phyloP scores from a whole-genome alignment of 2,113 vertebrate genomes.

The Alethe castanea region DNA sequence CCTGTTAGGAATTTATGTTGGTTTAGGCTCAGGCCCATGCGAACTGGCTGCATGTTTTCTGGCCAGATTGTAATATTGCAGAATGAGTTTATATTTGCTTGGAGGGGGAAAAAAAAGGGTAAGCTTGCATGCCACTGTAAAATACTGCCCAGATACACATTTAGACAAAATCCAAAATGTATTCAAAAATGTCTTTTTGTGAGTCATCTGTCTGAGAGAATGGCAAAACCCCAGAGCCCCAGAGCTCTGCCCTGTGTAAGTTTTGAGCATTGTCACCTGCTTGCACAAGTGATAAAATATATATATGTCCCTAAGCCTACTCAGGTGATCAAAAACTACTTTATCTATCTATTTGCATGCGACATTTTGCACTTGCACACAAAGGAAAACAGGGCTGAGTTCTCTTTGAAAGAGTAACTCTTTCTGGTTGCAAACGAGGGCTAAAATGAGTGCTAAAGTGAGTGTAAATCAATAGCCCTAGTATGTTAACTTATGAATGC shows the following conservation, averaged over 20 bases:
- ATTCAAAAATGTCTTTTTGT: not conserved
- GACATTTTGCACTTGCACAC: not conserved
- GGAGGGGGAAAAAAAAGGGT: rapidly evolving
- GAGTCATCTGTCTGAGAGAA: not conserved
- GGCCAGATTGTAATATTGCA: not conserved
- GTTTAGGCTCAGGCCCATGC: not conserved
- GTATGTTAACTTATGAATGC: not conserved
- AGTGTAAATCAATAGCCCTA: not conserved
- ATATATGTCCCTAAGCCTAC: not conserved
- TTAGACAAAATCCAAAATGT: not conserved
- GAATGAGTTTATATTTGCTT: not conserved
- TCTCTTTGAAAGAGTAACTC: not conserved
- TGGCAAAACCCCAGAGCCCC: not conserved
- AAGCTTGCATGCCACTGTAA: not conserved
- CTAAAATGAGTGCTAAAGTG: not conserved
- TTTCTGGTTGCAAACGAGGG: not conserved
- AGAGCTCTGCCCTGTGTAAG: not conserved
- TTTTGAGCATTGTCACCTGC: not conserved
- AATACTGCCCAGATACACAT: not conserved
- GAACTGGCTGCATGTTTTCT: not conserved
- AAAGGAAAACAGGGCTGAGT: not conserved
- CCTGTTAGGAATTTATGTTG: not conserved
- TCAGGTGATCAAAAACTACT: not conserved
- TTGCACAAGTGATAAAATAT: not conserved
- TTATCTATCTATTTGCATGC: not conserved